phyloP scores from a whole-genome alignment of 2,888 invertebrate genomes.

The Pemphredon lugubris region DNA sequence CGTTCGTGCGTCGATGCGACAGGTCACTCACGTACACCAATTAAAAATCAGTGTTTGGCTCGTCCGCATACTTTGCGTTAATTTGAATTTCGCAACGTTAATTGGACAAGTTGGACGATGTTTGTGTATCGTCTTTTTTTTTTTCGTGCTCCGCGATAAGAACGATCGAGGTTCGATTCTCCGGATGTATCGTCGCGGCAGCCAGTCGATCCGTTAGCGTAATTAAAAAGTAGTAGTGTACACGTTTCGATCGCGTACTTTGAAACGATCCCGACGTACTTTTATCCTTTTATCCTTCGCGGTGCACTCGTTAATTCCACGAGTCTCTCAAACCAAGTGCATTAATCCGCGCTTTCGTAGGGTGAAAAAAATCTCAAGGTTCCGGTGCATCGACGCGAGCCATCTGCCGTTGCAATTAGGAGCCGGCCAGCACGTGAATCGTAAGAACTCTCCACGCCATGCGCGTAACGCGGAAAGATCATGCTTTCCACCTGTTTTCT shows the following conservation, averaged over 20 bases:
- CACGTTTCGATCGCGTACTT: no score
- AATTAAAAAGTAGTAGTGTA: background rate
- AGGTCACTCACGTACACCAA: constrained; percentile 8
- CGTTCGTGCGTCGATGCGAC: constrained; percentile 27
- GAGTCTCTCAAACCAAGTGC: background rate
- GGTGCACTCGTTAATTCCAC: background rate
- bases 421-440: constrained; percentile 60
- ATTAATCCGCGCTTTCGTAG: background rate
- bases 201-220: no score
- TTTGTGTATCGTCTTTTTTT: no score
- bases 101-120: no score
- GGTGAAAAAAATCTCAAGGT: background rate
- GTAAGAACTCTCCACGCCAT: constrained; percentile 8
- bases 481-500: constrained; percentile 42
- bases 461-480: constrained; percentile 14
- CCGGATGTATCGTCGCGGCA: no score
- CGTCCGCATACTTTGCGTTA: no score
- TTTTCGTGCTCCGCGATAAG: no score
- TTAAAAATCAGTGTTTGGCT: constrained; percentile 18
- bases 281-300: background rate
- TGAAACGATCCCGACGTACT: background rate
- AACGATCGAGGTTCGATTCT: no score
- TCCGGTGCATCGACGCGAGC: constrained; percentile 20
- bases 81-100: no score
- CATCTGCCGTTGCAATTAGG: constrained; percentile 68